Percentiles rank a stretch among this genome's conserved stretches.
These are phyloP conservation scores for Geothlypis trichas DNA, from an alignment of 2,113 vertebrate genomes.

Conservation along the genomic window DNA sequence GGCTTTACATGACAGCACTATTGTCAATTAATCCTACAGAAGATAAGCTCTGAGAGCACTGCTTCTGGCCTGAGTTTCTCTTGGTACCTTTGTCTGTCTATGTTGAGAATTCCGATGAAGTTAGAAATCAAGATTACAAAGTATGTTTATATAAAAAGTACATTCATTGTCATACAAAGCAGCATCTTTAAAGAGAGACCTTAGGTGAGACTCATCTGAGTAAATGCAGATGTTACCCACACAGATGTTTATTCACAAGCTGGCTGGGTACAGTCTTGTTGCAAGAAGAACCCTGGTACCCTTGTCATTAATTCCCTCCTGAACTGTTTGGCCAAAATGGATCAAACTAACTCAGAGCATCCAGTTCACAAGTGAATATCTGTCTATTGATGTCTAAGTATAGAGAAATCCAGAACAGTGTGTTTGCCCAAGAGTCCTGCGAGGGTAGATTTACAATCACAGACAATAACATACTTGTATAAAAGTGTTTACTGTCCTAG, in stretches of 20 bases:
- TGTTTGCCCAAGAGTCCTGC: neutral
- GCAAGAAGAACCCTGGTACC: neutral
- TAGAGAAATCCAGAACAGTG: neutral
- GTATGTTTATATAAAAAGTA: neutral
- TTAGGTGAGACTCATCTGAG: neutral
- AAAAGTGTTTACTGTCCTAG: neutral
- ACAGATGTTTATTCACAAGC: neutral
- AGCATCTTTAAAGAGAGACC: neutral
- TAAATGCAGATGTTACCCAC: neutral
- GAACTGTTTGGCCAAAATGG: neutral
- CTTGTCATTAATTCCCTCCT: neutral
- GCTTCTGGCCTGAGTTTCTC: neutral
- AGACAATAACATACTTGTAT: neutral
- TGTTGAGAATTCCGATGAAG: neutral
- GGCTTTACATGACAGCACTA: neutral
- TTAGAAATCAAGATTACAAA: neutral
- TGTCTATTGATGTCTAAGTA: neutral
- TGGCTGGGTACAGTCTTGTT: neutral
- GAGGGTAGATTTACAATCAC: neutral
- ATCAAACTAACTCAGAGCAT: neutral
- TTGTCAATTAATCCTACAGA: neutral
- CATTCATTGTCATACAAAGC: neutral
- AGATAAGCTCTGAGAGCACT: neutral
- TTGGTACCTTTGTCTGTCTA: neutral
- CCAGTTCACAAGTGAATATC: neutral